These are phyloP conservation scores for Etia nguti DNA, from an alignment of 2,113 vertebrate species.

Conservation along the genomic window DNA sequence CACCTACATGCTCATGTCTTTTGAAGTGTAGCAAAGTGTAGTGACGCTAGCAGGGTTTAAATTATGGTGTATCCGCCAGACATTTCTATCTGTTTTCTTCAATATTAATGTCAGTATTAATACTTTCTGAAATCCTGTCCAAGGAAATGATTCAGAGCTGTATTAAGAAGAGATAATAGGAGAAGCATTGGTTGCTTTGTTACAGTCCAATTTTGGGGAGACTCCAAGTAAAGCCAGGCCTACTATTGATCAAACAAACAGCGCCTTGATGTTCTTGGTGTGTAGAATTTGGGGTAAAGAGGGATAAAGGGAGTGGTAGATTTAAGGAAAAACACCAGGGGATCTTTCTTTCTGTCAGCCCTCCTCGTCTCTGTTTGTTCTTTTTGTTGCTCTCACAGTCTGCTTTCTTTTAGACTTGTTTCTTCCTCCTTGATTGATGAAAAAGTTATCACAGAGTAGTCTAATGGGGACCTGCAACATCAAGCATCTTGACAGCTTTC, in stretches of 20 bases:
- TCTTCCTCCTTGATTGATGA: conserved; percentile 8
- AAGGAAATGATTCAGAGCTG: neutral
- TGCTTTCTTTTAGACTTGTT: conserved; percentile 21
- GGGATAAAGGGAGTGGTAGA: conserved; percentile 41
- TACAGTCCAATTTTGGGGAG: neutral
- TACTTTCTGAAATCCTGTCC: neutral
- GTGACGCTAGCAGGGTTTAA: neutral
- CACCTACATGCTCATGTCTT: neutral
- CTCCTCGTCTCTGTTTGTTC: conserved; percentile 31
- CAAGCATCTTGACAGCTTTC: neutral
- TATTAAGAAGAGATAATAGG: neutral
- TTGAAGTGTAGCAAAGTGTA: neutral
- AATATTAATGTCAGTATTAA: neutral
- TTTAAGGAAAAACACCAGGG: conserved; percentile 26
- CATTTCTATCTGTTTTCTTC: neutral
- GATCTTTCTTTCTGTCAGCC: neutral
- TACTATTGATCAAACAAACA: conserved; percentile 47
- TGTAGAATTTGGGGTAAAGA: conserved; percentile 28
- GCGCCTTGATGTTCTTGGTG: conserved; percentile 28
- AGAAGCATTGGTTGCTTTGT: neutral
- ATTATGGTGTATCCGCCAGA: neutral
- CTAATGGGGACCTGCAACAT: neutral
- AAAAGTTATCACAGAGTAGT: neutral
- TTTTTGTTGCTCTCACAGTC: neutral
- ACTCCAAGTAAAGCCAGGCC: conserved; percentile 9